Conservation (phyloP, 2,888 invertebrate genomes). For the Microctonus brassicae region DNA sequence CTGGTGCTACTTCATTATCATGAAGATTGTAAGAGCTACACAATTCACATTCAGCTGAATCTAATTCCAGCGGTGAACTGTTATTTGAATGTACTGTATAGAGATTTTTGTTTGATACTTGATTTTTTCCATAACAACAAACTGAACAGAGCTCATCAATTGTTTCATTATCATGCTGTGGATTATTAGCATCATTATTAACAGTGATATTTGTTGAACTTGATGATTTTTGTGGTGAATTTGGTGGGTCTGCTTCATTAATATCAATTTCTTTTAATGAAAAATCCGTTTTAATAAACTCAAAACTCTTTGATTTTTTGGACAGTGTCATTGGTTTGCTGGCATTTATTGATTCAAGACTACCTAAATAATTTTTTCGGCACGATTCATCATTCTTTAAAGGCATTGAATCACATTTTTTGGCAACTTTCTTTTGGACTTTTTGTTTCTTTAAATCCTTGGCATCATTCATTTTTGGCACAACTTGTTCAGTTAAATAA, state of each 20-base stretch:
- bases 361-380: constrained; percentile 52
- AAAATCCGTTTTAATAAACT: constrained; percentile 59
- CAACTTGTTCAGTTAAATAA: constrained; percentile 32
- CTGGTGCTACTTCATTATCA: constrained; percentile 47
- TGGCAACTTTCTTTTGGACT: constrained; percentile 33
- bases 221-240: constrained; percentile 52
- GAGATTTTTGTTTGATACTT: constrained; percentile 54
- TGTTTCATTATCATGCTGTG: constrained; percentile 44
- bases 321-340: constrained; percentile 42
- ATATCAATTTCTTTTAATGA: constrained; percentile 41
- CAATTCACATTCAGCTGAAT: constrained; percentile 66
- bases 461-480: constrained; percentile 29
- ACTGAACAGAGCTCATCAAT: constrained; percentile 63
- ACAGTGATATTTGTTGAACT: constrained; percentile 50
- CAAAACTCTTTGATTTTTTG: constrained; percentile 66
- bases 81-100: constrained; percentile 60
- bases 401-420: constrained; percentile 1
- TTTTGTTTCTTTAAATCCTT: constrained; percentile 17
- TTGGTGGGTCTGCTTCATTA: constrained; percentile 40
- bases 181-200: constrained; percentile 42
- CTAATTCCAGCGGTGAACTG: constrained; percentile 63
- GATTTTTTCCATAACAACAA: constrained; percentile 60
- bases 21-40: constrained; percentile 63
- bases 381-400: constrained; percentile 7
- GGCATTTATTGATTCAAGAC: constrained; percentile 57